Base-by-base conservation (phyloP, 2,888 invertebrate genomes). In the Idaea biselata region DNA sequence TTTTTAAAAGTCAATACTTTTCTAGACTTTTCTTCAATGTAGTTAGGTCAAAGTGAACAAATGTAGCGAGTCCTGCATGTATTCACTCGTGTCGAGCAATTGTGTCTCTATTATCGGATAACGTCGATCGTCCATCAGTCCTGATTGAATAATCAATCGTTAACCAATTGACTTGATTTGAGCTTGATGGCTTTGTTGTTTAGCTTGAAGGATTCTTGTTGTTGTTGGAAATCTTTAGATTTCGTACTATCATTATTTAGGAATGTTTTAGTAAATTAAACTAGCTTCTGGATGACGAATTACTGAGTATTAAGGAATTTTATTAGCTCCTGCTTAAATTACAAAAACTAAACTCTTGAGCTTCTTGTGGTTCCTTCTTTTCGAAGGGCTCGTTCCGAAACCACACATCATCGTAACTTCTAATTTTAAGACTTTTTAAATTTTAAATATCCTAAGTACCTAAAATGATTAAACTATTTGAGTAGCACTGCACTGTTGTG, bases 131-230 rank as follows among this genome's bases (percentile, higher is more conserved):
- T 44, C 90, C 91, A 91, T 91, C 90, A 86, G 86, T 79, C 80
- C 83, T 89, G 89, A 92, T 91, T 91, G 91, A 88, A 89, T 88
- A 89, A 89, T 88, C 91, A 88, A 91, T 91, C 89, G 91, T 91
- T 87, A 89, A 81, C 80, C 90, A 91, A 92, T 92, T 91, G 92
- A 83, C 81, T 84, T 86, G 84, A 89, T 88, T 88, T 79, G 81
- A 44, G 44, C 44, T 44, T 44, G 44, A 44, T 44, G 11, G 44
- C 44, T 44, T 44, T 44, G 44, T 44, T 44, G 44, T 44, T 44
- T 44, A 3, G 44, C 44, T 44, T 44, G 44, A 44, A 7, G 44
- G 11, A 44, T 11, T 44, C 14, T 14, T 44, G 44, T 44, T 11
- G 44, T 2, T 44, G 44, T 32, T 44, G 44, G 11, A 44, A 44